Evolutionary conservation across 2,888 invertebrate genomes (phyloP).

Genomic region (Orthosia cruda): DNA sequence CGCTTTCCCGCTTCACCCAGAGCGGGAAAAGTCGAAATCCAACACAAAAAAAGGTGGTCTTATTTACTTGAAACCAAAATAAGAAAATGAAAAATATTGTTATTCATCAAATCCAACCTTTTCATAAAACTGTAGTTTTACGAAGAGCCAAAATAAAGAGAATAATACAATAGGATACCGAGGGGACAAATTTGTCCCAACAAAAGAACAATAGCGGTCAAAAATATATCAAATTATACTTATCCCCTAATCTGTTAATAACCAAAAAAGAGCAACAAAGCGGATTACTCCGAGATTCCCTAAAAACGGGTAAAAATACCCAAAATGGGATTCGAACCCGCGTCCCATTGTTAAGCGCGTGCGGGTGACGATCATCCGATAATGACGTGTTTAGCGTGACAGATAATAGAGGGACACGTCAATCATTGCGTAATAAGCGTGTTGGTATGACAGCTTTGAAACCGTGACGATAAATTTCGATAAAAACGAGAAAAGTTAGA

Average conservation of each 20-base stretch:
- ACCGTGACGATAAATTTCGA: slow-evolving; percentile 16
- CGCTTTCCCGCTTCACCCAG: too few species aligned
- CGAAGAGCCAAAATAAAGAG: background rate
- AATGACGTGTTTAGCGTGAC: slow-evolving; percentile 74
- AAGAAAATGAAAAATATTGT: background rate
- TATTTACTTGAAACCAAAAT: too few species aligned
- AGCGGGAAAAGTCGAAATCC: too few species aligned
- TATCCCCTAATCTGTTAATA: slow-evolving; percentile 65
- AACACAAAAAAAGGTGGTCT: too few species aligned
- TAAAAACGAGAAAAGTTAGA: background rate
- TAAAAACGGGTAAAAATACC: slow-evolving; percentile 76
- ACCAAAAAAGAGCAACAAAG: slow-evolving; percentile 69
- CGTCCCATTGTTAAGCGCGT: slow-evolving; percentile 68
- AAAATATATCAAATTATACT: slow-evolving; percentile 63
- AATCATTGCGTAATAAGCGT: slow-evolving; percentile 72
- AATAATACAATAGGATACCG: background rate
- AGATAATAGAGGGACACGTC: slow-evolving; percentile 73
- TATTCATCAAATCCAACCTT: too few species aligned
- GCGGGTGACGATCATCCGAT: slow-evolving; percentile 76
- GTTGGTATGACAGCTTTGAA: slow-evolving; percentile 58
- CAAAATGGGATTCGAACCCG: slow-evolving; percentile 68
- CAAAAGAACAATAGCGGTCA: slow-evolving; percentile 50
- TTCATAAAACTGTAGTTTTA: background rate
- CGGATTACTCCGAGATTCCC: slow-evolving; percentile 73
- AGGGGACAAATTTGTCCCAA: slow-evolving; percentile 13